A percentile compares a stretch with the other conserved stretches of the same genome.
These are phyloP conservation scores for Cuniculus paca DNA, from an alignment of 2,797 vertebrate species.

Conservation along the genomic window DNA sequence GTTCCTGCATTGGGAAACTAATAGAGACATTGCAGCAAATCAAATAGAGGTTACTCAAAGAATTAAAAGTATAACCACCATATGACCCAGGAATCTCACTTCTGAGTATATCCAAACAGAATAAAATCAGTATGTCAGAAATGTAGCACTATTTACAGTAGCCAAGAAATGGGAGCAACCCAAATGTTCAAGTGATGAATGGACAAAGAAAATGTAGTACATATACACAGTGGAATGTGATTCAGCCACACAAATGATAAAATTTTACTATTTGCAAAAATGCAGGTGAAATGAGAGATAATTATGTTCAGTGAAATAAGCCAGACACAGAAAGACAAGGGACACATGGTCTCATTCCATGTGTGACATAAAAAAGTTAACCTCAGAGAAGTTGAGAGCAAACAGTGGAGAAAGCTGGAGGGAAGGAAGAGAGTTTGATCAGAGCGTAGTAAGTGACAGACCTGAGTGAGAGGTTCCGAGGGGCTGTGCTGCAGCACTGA, in stretches of 20 bases:
- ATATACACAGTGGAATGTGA: not conserved
- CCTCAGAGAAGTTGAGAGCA: not conserved
- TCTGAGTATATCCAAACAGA: not conserved
- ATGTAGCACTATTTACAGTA: not conserved
- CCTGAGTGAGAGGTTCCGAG: not conserved
- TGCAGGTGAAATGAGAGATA: not conserved
- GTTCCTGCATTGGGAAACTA: not conserved
- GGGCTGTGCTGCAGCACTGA: no score
- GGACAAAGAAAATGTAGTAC: not conserved
- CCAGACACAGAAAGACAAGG: not conserved
- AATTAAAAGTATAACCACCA: not conserved
- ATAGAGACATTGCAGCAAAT: not conserved
- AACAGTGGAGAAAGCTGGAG: not conserved
- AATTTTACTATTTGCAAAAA: not conserved
- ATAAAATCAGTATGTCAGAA: not conserved
- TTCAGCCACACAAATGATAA: not conserved
- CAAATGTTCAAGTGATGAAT: not conserved
- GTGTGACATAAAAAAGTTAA: not conserved
- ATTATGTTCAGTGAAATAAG: not conserved
- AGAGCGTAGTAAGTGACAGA: not conserved
- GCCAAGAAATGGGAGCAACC: no score
- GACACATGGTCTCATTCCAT: not conserved
- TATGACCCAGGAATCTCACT: not conserved
- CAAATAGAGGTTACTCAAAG: not conserved
- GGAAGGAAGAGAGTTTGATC: not conserved